Percentiles rank a stretch among this genome's conserved stretches.
Conservation (phyloP, 2,797 vertebrate species). For the Mionectes olivaceus region DNA sequence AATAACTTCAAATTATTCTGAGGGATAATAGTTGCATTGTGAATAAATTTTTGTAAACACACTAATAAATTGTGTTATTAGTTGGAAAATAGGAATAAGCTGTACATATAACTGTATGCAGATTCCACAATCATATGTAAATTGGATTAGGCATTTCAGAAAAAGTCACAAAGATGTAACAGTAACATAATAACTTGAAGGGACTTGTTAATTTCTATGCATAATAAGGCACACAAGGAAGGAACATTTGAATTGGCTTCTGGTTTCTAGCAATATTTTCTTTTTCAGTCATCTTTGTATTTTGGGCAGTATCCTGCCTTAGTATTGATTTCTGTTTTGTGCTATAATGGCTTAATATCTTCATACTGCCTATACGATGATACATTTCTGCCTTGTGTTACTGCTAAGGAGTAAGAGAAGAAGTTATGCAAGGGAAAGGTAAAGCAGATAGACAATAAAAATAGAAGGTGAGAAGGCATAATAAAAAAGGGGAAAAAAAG, state of each 20-base stretch:
- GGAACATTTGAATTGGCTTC: not conserved
- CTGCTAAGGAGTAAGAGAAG: not conserved
- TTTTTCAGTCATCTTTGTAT: not conserved
- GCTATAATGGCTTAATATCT: not conserved
- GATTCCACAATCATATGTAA: not conserved
- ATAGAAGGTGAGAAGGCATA: not conserved
- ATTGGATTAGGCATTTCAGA: not conserved
- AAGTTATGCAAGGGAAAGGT: not conserved
- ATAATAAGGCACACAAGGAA: not conserved
- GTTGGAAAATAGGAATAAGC: not conserved
- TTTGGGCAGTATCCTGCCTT: not conserved
- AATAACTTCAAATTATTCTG: not conserved
- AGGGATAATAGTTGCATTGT: not conserved
- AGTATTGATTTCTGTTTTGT: not conserved
- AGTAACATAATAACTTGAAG: not conserved
- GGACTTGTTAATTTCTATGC: not conserved
- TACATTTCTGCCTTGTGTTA: not conserved
- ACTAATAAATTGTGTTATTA: not conserved
- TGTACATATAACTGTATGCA: not conserved
- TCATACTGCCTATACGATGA: not conserved
- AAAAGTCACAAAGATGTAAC: not conserved
- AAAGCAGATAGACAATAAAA: not conserved
- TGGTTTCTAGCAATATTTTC: not conserved
- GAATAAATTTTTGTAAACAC: not conserved
- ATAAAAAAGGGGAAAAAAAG: not conserved